Evolutionary conservation across 2,113 vertebrate genomes (phyloP).

Genomic region (Meriones unguiculatus): DNA sequence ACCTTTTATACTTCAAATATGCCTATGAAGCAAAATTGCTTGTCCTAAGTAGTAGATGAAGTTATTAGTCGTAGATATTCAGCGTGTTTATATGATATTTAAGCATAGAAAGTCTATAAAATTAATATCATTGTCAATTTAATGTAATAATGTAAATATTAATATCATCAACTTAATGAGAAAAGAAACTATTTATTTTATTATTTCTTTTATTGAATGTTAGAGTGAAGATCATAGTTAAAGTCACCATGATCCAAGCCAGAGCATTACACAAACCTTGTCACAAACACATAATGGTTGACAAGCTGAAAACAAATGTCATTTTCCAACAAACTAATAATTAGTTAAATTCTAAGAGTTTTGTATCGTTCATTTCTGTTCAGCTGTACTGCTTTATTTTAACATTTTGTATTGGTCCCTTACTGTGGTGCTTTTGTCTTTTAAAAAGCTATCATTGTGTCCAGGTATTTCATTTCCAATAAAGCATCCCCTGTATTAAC

Average conservation of each 20-base stretch:
- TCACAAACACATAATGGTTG: background rate
- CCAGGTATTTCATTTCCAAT: background rate
- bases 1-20: background rate
- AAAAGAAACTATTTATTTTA: slow-evolving; percentile 8
- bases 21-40: background rate
- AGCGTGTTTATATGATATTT: background rate
- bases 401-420: background rate
- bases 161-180: background rate
- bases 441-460: background rate
- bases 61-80: background rate
- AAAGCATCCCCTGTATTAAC: background rate
- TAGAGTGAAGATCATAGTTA: background rate
- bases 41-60: background rate
- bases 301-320: background rate
- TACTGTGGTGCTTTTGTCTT: background rate
- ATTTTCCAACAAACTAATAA: slow-evolving; percentile 22
- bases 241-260: background rate
- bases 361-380: slow-evolving; percentile 34
- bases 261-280: background rate
- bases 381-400: background rate
- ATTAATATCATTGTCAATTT: background rate
- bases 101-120: background rate
- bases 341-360: slow-evolving; percentile 8
- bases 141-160: no score
- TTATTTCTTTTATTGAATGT: background rate